Base-by-base conservation (phyloP, 2,888 invertebrate species). In the Cheilosia vulpina region DNA sequence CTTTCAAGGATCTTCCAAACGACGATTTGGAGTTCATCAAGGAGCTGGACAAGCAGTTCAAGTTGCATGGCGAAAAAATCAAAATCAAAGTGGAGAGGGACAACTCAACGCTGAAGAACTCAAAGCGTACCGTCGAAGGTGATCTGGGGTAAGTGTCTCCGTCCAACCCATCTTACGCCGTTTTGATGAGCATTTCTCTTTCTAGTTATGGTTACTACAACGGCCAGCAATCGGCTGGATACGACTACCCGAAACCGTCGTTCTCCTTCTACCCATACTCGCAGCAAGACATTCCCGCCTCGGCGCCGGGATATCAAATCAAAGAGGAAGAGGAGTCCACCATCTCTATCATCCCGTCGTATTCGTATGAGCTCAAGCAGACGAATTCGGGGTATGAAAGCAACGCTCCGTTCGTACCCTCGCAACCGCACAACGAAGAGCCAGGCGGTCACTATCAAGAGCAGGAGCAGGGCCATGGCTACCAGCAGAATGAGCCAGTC, bases 181-280 rank as follows among this genome's bases (percentile, higher is more conserved):
- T 57, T 57, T 11, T 19, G 9, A 19, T 38, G 2, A 34, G 0
- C 17, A 3, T 13, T 45, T 66, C 0, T 17, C 15, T 19, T 72
- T 87, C 31, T 79, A 92, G 92, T 0, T 92, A 92, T 85, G 92
- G 92, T 21, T 92, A 92, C 80, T 88, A 90, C 1, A 82, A 87
- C 19, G 77, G 80, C 1, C 68, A 87, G 6, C 76, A 76, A 17
- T 65, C 81, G 24, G 88, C 90, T 62, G 90, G 91, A 21, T 92
- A 92, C 79, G 90, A 91, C 17, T 92, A 92, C 78, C 89, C 91
- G n/a, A 91, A 91, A 41, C 93, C 93, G 13, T 94, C 94, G 89
- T 95, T 94, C 88, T 94, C 94, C 93, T 93, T 95, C 81, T 95
- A 95, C 89, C 95, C 95, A 4, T 95, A 95, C 89, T 95, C 95